A percentile compares a stretch with the other conserved stretches of the same genome.
Evolutionary conservation across 2,888 invertebrate genomes (phyloP).

Genomic region (Ophion ventricosus): DNA sequence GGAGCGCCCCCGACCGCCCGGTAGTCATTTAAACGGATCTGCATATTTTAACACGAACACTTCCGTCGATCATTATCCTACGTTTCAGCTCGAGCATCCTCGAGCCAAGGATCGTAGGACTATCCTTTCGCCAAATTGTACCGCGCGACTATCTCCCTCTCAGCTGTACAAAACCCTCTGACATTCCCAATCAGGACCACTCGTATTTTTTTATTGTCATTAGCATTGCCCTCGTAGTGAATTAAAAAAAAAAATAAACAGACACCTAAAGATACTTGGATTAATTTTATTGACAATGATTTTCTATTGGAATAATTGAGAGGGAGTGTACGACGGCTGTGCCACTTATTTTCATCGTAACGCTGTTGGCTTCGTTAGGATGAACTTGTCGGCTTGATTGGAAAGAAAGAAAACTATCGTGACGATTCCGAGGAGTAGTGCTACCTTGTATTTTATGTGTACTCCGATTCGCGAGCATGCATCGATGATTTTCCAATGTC

Average conservation of each 20-base stretch:
- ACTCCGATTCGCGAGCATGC: constrained; percentile 28
- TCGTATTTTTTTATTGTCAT: constrained; percentile 11
- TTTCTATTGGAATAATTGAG: constrained; percentile 30
- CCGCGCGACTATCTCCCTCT: neutral
- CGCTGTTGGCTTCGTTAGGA: constrained; percentile 64
- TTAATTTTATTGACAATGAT: constrained; percentile 43
- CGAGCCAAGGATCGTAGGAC: constrained; percentile 27
- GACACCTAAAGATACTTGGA: neutral
- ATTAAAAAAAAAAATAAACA: neutral
- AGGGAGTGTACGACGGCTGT: neutral
- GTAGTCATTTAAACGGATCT: constrained; percentile 81
- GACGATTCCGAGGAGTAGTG: constrained; percentile 31
- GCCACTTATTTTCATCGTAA: neutral
- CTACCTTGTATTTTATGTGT: constrained; percentile 23
- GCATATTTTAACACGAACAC: constrained; percentile 83
- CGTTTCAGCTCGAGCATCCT: constrained; percentile 61
- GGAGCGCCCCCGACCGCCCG: constrained; percentile 68
- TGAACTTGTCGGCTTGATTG: constrained; percentile 63
- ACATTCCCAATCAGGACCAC: constrained; percentile 20
- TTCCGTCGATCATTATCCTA: constrained; percentile 82
- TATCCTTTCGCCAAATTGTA: constrained; percentile 42
- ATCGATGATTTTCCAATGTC: constrained; percentile 30
- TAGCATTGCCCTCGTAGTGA: neutral
- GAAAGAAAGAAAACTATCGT: constrained; percentile 47
- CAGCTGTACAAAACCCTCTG: neutral